Conservation (phyloP, 2,797 vertebrate species). For the Phaenicophaeus curvirostris region DNA sequence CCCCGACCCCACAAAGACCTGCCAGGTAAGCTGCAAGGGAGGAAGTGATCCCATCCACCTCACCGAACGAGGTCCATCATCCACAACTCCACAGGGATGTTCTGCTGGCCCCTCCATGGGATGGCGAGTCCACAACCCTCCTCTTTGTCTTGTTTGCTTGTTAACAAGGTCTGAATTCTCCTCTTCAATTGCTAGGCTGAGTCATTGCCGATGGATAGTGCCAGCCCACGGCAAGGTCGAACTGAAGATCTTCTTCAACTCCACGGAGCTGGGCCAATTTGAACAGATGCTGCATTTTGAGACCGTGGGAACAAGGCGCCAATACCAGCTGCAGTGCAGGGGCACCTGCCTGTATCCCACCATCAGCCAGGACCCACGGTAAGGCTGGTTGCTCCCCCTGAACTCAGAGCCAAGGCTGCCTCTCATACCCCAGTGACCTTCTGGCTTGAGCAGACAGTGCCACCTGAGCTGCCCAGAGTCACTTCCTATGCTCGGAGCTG, state of each 20-base stretch:
- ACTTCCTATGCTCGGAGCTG: neutral
- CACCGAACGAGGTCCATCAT: no score
- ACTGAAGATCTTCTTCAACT: slow-evolving; percentile 84
- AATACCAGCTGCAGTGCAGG: no score
- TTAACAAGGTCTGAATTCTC: no score
- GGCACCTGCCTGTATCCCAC: slow-evolving; percentile 82
- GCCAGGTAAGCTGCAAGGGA: no score
- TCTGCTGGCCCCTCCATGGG: no score
- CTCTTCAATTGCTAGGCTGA: no score
- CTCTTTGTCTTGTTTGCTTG: no score
- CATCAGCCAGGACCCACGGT: slow-evolving; percentile 85
- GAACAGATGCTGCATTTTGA: slow-evolving; percentile 88
- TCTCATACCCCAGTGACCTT: accelerated
- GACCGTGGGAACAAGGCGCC: slow-evolving; percentile 80
- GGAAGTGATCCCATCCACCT: no score
- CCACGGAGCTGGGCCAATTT: slow-evolving; percentile 76
- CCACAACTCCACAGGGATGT: no score
- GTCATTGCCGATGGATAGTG: no score
- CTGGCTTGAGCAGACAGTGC: neutral
- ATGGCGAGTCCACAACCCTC: no score
- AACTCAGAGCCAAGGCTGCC: neutral
- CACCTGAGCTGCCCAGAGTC: neutral
- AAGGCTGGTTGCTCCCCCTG: neutral
- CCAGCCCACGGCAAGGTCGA: slow-evolving; percentile 82
- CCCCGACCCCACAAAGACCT: no score